phyloP scores from a whole-genome alignment of 1,140 invertebrate genomes.

The Zaprionus davidi region DNA sequence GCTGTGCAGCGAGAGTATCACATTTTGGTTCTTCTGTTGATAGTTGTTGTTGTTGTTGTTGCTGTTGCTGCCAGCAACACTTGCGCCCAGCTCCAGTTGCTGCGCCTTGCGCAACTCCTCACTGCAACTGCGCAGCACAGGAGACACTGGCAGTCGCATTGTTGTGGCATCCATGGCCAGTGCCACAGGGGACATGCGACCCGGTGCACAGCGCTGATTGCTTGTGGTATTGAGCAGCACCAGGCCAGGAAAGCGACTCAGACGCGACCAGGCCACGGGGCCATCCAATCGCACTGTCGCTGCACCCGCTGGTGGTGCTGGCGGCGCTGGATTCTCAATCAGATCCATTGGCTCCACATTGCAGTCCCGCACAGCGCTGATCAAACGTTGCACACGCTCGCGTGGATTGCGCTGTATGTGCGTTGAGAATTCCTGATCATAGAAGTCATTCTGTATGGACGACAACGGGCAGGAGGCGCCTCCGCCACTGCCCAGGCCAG shows the following conservation, averaged over 20 bases:
- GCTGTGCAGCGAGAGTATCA: slow-evolving; percentile 96
- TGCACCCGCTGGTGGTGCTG: slow-evolving; percentile 1
- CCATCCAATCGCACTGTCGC: slow-evolving; percentile 29
- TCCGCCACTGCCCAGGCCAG: slow-evolving; percentile 63
- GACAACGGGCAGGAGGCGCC: slow-evolving; percentile 55
- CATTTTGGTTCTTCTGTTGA: slow-evolving; percentile 87
- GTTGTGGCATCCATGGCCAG: slow-evolving; percentile 82
- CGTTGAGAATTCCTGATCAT: slow-evolving; percentile 96
- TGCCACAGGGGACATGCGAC: slow-evolving; percentile 89
- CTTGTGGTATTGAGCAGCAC: slow-evolving; percentile 67
- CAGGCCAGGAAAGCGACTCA: slow-evolving; percentile 67
- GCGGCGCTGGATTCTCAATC: slow-evolving; percentile 39
- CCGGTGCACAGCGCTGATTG: slow-evolving; percentile 57
- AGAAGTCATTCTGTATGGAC: slow-evolving; percentile 95
- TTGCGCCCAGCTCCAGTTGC: slow-evolving; percentile 50
- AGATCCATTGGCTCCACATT: slow-evolving; percentile 70
- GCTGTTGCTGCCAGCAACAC: slow-evolving; percentile 75
- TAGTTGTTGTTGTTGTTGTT: slow-evolving; percentile 86
- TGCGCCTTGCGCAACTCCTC: slow-evolving; percentile 66
- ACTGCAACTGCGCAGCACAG: slow-evolving; percentile 55
- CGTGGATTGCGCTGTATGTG: slow-evolving; percentile 68
- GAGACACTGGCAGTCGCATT: slow-evolving; percentile 54
- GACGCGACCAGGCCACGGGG: slow-evolving; percentile 46
- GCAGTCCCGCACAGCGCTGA: slow-evolving; percentile 52
- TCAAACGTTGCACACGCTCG: slow-evolving; percentile 57